Conservation (phyloP, 2,797 vertebrate genomes). For the Acrocephalus scirpaceus region DNA sequence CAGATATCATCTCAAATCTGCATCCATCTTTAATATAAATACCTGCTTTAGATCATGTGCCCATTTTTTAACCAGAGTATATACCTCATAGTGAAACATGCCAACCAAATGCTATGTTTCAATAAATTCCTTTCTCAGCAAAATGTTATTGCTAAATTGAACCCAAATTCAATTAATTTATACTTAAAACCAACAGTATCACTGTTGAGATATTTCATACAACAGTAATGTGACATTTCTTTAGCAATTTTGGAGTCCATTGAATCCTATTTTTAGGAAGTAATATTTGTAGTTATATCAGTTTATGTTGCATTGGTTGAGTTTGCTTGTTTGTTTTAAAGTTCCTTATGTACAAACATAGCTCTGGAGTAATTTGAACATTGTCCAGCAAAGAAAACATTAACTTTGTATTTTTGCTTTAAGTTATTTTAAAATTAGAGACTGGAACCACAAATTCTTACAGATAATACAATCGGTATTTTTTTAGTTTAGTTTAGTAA, state of each 20-base stretch:
- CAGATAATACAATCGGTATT: neutral
- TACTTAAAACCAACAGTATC: neutral
- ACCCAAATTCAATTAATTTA: neutral
- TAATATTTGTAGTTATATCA: neutral
- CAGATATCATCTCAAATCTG: neutral
- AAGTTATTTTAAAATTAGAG: neutral
- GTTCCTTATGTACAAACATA: neutral
- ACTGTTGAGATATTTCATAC: neutral
- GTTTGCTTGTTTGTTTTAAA: neutral
- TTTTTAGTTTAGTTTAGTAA: neutral
- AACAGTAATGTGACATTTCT: neutral
- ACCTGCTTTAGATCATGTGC: neutral
- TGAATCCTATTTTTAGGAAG: neutral
- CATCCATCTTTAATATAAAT: neutral
- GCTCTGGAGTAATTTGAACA: neutral
- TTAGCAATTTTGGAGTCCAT: neutral
- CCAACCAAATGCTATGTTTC: neutral
- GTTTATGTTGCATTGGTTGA: neutral
- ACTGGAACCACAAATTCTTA: neutral
- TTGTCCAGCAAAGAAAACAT: neutral
- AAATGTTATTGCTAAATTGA: neutral
- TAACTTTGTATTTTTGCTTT: neutral
- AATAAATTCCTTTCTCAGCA: neutral
- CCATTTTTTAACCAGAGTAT: neutral
- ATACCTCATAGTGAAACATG: neutral